phyloP scores from a whole-genome alignment of 2,888 invertebrate species.

The Drosophila gaucha region DNA sequence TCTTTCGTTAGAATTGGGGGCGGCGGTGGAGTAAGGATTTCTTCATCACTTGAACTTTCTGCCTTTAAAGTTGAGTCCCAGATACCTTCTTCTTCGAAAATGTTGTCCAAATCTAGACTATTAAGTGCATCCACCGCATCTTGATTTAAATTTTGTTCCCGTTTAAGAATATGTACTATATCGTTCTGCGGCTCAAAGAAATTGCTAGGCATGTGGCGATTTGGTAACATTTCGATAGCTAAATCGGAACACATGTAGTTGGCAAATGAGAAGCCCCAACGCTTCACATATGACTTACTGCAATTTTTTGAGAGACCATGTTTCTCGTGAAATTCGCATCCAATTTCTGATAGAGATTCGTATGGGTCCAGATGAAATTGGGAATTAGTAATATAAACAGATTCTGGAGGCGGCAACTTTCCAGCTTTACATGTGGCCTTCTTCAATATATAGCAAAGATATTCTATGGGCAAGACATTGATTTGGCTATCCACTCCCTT shows the following conservation, averaged over 20 bases:
- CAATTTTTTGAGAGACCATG: constrained; percentile 15
- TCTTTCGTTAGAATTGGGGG: neutral
- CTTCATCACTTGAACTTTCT: neutral
- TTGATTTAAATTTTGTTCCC: neutral
- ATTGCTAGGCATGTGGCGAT: constrained; percentile 24
- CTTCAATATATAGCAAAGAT: constrained; percentile 34
- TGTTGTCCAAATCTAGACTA: constrained; percentile 24
- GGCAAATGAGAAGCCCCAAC: constrained; percentile 42
- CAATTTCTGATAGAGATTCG: constrained; percentile 6
- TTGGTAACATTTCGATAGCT: constrained; percentile 23
- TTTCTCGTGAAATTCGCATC: constrained; percentile 27
- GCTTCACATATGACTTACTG: constrained; percentile 34
- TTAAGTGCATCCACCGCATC: constrained; percentile 11
- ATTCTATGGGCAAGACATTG: constrained; percentile 37
- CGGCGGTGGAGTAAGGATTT: neutral
- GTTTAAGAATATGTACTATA: no score
- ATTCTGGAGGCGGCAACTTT: constrained; percentile 10
- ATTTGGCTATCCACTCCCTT: neutral
- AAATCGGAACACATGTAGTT: constrained; percentile 39
- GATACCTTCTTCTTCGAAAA: constrained; percentile 15
- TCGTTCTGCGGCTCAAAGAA: neutral
- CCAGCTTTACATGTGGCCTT: constrained; percentile 16
- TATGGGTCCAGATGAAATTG: constrained; percentile 20
- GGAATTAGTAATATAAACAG: neutral
- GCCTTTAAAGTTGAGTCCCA: neutral